Percentiles rank a stretch among this genome's conserved stretches.
Evolutionary conservation across 2,113 vertebrate species (phyloP).

Genomic region (Oreochromis tanganicae): DNA sequence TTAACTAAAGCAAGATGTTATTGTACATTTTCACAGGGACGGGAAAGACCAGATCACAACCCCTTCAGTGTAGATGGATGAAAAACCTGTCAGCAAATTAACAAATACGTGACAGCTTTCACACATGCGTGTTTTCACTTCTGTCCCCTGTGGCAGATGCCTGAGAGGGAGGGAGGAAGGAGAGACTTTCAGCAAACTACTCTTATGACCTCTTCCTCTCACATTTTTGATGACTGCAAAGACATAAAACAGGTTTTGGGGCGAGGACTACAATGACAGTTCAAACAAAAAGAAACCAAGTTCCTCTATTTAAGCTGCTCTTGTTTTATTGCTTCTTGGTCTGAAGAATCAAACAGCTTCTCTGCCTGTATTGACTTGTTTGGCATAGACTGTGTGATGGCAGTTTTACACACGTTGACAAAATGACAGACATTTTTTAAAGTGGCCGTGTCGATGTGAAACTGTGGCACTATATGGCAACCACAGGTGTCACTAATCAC

Average conservation of each 20-base stretch:
- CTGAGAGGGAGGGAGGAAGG: background rate
- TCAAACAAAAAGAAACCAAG: background rate
- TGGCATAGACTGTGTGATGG: background rate
- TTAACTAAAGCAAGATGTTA: background rate
- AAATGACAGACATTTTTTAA: background rate
- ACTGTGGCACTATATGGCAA: background rate
- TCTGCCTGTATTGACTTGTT: background rate
- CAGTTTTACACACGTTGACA: background rate
- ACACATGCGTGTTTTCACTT: constrained; percentile 12
- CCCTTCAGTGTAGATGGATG: background rate
- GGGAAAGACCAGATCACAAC: constrained; percentile 8
- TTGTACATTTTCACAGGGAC: background rate
- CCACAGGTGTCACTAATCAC: background rate
- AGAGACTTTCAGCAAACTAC: constrained; percentile 22
- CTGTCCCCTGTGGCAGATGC: constrained; percentile 5
- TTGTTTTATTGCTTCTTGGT: background rate
- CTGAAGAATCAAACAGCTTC: background rate
- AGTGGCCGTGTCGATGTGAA: background rate
- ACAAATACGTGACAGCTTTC: constrained; percentile 28
- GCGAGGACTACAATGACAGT: background rate
- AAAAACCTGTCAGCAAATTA: constrained; percentile 38
- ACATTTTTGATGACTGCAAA: background rate
- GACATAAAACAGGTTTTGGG: background rate
- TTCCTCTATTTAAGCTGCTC: background rate
- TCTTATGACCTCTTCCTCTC: constrained; percentile 19